A percentile compares a stretch with the other conserved stretches of the same genome.
phyloP scores from a whole-genome alignment of 1,140 invertebrate species.

The Drosophila ambigua region DNA sequence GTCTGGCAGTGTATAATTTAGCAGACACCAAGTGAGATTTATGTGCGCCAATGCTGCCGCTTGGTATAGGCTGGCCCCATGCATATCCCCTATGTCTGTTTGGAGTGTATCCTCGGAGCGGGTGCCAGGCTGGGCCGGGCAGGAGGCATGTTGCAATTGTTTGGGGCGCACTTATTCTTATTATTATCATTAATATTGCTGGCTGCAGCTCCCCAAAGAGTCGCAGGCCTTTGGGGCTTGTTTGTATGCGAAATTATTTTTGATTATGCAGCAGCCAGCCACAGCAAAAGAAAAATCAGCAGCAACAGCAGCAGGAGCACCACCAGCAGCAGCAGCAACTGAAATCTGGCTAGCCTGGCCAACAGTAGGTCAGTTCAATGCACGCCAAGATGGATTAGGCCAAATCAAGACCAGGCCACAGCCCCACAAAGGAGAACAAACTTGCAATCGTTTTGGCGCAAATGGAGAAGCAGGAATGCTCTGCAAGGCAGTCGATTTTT shows the following conservation, averaged over 20 bases:
- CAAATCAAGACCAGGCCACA: conserved; percentile 26
- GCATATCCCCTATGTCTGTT: no score
- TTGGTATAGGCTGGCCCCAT: no score
- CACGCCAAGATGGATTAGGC: conserved; percentile 70
- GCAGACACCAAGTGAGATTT: conserved; percentile 84
- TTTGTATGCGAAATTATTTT: conserved; percentile 82
- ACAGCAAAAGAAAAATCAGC: not conserved
- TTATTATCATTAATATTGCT: conserved; percentile 81
- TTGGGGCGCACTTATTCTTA: conserved; percentile 79
- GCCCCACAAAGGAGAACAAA: conserved; percentile 19
- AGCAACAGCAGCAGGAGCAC: not conserved
- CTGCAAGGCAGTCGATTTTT: conserved; percentile 9
- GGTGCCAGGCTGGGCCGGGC: conserved; percentile 1
- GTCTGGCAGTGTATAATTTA: conserved; percentile 84
- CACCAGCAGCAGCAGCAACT: conserved; percentile 6
- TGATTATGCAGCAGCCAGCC: conserved; percentile 74
- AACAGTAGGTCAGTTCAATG: conserved; percentile 78
- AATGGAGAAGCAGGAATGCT: conserved; percentile 31
- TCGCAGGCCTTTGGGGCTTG: conserved; percentile 68
- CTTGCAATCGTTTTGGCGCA: not conserved
- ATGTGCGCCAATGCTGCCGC: conserved; percentile 81
- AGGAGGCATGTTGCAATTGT: conserved; percentile 66
- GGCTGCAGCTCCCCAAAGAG: conserved; percentile 57
- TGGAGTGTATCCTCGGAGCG: conserved; percentile 41
- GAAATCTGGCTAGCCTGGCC: conserved; percentile 48